Conservation (phyloP, 30 jellyfish, hydroid and myxozoan genomes). For the Turritopsis rubra region DNA sequence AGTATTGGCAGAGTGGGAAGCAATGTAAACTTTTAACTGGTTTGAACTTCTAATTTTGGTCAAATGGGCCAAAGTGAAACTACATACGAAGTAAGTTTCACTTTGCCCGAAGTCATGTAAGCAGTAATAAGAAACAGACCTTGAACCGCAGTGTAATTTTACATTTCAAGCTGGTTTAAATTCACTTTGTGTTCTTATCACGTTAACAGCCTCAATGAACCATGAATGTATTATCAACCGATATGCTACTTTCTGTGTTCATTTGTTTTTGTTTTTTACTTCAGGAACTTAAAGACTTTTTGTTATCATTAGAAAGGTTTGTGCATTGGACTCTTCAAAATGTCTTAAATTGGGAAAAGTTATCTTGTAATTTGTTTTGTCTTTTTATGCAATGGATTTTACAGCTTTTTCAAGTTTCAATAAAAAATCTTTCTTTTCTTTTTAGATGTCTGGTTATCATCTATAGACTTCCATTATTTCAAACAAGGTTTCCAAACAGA, state of each 20-base stretch:
- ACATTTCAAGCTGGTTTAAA: too few relatives aligned
- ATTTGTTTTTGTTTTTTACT: neutral
- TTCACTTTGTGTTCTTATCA: too few relatives aligned
- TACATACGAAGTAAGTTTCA: too few relatives aligned
- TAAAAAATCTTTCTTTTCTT: neutral
- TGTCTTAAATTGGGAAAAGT: constrained; percentile 54
- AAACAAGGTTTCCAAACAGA: constrained; percentile 51
- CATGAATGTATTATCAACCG: neutral
- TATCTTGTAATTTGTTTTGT: constrained; percentile 41
- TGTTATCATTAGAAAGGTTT: constrained; percentile 45
- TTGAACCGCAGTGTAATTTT: too few relatives aligned
- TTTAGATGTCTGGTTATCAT: constrained; percentile 53
- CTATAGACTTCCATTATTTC: constrained; percentile 61
- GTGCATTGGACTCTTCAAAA: constrained; percentile 51
- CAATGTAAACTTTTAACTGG: too few relatives aligned
- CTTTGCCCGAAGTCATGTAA: too few relatives aligned
- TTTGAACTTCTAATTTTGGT: too few relatives aligned
- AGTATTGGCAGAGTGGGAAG: too few relatives aligned
- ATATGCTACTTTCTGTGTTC: neutral
- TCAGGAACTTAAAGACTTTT: constrained; percentile 35
- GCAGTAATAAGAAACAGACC: too few relatives aligned
- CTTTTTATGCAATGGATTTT: neutral
- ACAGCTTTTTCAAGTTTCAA: neutral
- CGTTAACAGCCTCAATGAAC: too few relatives aligned
- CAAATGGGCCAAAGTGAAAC: too few relatives aligned